Evolutionary conservation across 2,888 invertebrate species (phyloP).

Genomic region (Volucella inflata): DNA sequence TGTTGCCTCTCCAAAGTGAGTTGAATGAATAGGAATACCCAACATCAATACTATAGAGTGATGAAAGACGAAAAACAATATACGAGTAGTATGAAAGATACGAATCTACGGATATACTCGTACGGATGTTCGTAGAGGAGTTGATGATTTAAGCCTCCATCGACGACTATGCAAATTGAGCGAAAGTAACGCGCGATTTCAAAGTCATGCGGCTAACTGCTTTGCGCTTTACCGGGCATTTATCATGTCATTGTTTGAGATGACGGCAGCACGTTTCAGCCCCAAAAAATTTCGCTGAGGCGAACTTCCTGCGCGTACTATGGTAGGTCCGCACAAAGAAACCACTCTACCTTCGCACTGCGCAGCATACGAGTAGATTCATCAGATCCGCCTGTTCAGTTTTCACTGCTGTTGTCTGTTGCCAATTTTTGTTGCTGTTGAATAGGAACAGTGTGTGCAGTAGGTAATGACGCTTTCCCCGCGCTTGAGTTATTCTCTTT

Average conservation of each 20-base stretch:
- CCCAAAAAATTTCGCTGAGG: slow-evolving; percentile 39
- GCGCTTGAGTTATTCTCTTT: slow-evolving; percentile 30
- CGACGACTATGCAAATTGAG: slow-evolving; percentile 52
- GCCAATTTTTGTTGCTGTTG: slow-evolving; percentile 47
- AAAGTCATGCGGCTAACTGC: slow-evolving; percentile 44
- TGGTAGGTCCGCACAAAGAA: slow-evolving; percentile 34
- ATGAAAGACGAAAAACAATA: background rate
- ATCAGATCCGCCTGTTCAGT: slow-evolving; percentile 13
- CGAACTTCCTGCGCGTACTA: slow-evolving; percentile 45
- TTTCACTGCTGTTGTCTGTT: slow-evolving; percentile 4
- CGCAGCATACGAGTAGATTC: slow-evolving; percentile 16
- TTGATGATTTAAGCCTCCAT: slow-evolving; percentile 21
- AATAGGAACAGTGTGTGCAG: slow-evolving; percentile 44
- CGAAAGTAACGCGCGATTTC: slow-evolving; percentile 57
- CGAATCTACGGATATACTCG: background rate
- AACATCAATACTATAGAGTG: background rate
- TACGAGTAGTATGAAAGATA: no score
- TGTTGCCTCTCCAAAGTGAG: background rate
- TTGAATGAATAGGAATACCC: no score
- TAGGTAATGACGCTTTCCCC: slow-evolving; percentile 62
- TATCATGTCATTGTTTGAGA: slow-evolving; percentile 46
- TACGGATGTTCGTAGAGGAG: background rate
- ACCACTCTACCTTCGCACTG: slow-evolving; percentile 28
- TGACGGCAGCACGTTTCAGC: slow-evolving; percentile 54
- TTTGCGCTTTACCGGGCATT: slow-evolving; percentile 28